These are phyloP conservation scores for Acipenser transmontanus DNA, from an alignment of 2,797 vertebrate species.

Conservation along the genomic window DNA sequence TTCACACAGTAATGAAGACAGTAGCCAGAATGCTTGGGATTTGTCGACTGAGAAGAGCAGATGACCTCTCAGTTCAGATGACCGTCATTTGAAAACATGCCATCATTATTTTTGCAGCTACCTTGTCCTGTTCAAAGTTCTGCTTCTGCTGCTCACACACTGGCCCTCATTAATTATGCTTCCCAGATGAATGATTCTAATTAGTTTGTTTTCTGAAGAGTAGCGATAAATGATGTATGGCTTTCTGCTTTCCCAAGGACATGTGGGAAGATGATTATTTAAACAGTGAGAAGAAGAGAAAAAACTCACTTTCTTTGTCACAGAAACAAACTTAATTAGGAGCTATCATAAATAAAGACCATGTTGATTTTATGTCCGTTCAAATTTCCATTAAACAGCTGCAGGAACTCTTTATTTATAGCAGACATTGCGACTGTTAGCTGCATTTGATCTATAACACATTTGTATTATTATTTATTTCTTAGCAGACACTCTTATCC, in stretches of 20 bases:
- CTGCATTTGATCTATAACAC: no score
- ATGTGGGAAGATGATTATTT: constrained; percentile 19
- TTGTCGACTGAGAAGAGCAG: no score
- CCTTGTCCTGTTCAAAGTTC: not conserved
- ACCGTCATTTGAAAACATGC: no score
- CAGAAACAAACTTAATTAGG: constrained; percentile 27
- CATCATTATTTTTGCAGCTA: no score
- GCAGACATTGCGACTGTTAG: no score
- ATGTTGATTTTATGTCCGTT: constrained; percentile 20
- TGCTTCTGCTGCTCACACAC: constrained; percentile 11
- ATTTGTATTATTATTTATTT: no score
- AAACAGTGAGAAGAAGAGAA: constrained; percentile 14
- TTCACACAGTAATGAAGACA: no score
- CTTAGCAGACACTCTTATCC: no score
- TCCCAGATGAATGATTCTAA: constrained; percentile 20
- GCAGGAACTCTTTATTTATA: no score
- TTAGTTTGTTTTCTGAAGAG: constrained; percentile 26
- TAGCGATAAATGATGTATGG: constrained; percentile 22
- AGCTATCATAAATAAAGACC: constrained; percentile 29
- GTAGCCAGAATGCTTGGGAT: no score
- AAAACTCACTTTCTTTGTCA: constrained; percentile 21
- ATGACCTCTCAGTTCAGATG: no score
- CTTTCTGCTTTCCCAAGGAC: constrained; percentile 20
- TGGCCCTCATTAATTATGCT: constrained; percentile 23
- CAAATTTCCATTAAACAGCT: constrained; percentile 17